Evolutionary conservation across 2,888 invertebrate genomes (phyloP), one percentile per base, ranked within the genome.

Genomic region (Mythimna lalbum): DNA sequence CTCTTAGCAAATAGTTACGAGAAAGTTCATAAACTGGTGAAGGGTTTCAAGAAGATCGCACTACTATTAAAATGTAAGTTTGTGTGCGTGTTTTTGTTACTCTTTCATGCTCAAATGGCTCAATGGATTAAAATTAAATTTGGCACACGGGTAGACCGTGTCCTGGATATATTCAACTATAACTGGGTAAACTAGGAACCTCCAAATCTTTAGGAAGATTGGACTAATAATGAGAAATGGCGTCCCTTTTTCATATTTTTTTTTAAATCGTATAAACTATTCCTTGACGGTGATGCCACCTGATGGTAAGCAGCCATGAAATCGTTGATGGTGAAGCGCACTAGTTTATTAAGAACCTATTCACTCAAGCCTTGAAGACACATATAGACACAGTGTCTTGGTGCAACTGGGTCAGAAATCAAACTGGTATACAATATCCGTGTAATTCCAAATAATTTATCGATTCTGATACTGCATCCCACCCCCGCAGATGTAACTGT

Each of bases 381-480:
- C 33, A 1, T 33, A 2, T 27, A 27, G 4, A 27, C 1, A 27
- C 27, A 39, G 19, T 64, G 53, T 63, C 56, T 10, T 50, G 0
- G 5, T 23, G 39, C 6, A 53, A 27, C 12, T 77, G 19, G 66
- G 50, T 36, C 56, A 69, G 52, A 63, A 64, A 69, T 69, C 43
- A 63, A 53, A 19, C 17, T 33, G 53, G 19, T 62, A 57, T 69
- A 33, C 53, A 65, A 62, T 64, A 56, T 47, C 19, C 5, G 21
- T 80, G 77, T 65, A 63, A 71, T 61, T 69, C 21, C 7, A 60
- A 61, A 52, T 70, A 59, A 81, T 81, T 72, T 67, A 81, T 72
- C 17, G 49, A n/a, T 21, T 31, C 12, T 19, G 27, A 56, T 39
- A 47, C 78, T 53, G 72, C 73, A 78, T 36, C 59, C 47, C 63